A percentile compares a stretch with the other conserved stretches of the same genome.
phyloP scores from a whole-genome alignment of 2,797 vertebrate genomes.

The Channallabes apus region DNA sequence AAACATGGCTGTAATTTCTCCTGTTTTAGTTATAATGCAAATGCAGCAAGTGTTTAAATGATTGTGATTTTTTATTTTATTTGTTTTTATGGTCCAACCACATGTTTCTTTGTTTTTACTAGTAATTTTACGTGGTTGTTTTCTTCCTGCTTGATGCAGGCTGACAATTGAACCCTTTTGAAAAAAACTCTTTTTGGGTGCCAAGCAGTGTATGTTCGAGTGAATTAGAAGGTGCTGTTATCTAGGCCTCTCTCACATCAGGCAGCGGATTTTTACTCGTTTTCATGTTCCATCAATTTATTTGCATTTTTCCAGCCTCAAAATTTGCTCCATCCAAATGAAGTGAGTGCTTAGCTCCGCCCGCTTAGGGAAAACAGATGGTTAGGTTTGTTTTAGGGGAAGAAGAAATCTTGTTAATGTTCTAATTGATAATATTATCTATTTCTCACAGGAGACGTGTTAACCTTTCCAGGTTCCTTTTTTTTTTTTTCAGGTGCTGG shows the following conservation, averaged over 20 bases:
- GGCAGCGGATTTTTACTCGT: neutral
- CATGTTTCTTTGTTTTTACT: too few species aligned
- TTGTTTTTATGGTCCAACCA: too few species aligned
- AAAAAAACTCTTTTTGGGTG: too few species aligned
- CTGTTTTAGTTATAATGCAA: too few species aligned
- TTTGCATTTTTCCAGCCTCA: neutral
- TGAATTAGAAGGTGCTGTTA: neutral
- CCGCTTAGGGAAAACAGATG: neutral
- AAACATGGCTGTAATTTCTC: too few species aligned
- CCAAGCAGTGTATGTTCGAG: neutral
- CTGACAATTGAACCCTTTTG: too few species aligned
- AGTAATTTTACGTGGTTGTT: too few species aligned
- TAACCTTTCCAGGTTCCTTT: neutral
- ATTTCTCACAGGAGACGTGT: neutral
- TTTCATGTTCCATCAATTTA: neutral
- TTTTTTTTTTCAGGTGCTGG: constrained; percentile 9
- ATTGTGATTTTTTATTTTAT: too few species aligned
- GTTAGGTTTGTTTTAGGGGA: neutral
- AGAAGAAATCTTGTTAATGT: neutral
- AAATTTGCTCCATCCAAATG: neutral
- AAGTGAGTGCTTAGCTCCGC: too few species aligned
- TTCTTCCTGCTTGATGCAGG: too few species aligned
- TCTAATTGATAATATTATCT: neutral
- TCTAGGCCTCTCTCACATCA: neutral
- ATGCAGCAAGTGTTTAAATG: too few species aligned